phyloP scores from a whole-genome alignment of 2,113 vertebrate species.

The Pelvicachromis taeniatus region DNA sequence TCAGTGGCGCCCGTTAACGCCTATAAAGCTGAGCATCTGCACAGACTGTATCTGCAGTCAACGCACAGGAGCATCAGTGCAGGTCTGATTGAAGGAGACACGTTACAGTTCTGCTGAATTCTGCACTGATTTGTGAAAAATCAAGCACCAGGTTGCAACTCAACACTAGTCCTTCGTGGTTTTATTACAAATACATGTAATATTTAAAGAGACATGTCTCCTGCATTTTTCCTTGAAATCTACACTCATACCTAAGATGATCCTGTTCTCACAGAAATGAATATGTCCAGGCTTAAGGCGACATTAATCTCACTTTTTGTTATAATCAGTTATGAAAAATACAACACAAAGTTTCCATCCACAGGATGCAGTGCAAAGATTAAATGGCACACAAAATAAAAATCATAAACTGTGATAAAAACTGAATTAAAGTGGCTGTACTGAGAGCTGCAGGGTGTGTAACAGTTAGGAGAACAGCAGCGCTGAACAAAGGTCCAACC shows the following conservation, averaged over 20 bases:
- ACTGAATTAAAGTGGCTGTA: not conserved
- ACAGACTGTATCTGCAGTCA: not conserved
- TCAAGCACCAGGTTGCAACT: not conserved
- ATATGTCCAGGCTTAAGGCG: rapidly evolving
- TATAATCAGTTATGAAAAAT: not conserved
- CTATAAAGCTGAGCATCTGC: not conserved
- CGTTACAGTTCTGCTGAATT: not conserved
- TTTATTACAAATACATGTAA: not conserved
- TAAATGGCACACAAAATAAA: not conserved
- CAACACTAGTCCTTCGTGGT: not conserved
- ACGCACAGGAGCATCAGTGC: not conserved
- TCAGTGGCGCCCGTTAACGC: not conserved
- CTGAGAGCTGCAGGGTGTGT: not conserved
- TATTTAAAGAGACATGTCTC: not conserved
- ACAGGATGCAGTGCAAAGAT: not conserved
- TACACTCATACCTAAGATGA: not conserved
- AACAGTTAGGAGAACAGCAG: not conserved
- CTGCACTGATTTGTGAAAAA: not conserved
- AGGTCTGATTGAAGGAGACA: not conserved
- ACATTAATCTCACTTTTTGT: not conserved
- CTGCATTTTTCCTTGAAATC: not conserved
- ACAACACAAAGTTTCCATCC: not conserved
- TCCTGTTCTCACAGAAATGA: not conserved
- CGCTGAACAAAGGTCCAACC: slow-evolving; percentile 13
- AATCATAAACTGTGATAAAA: not conserved